Conservation (phyloP, 2,797 vertebrate genomes). For the Rhinella marina region DNA sequence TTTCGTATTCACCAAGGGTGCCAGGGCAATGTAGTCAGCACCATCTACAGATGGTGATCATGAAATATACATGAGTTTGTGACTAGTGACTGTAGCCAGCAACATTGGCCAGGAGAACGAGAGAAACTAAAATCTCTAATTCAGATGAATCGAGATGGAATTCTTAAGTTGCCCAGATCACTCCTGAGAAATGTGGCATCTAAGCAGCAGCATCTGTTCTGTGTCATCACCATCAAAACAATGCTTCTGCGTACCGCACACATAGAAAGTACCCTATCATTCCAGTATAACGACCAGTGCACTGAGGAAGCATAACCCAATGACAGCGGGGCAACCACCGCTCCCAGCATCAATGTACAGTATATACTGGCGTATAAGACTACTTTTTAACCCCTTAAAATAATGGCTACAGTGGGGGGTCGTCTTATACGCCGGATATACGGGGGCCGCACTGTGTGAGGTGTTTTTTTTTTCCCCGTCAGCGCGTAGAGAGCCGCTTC, state of each 20-base stretch:
- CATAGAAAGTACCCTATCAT: neutral
- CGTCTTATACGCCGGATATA: too few species aligned
- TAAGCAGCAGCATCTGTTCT: slow-evolving; percentile 49
- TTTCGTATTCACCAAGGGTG: neutral
- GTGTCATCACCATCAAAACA: slow-evolving; percentile 26
- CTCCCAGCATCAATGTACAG: neutral
- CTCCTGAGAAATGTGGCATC: slow-evolving; percentile 9
- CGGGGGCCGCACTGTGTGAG: too few species aligned
- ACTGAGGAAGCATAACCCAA: neutral
- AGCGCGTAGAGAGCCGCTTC: too few species aligned
- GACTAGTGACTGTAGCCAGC: slow-evolving; percentile 16
- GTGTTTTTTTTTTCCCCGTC: too few species aligned
- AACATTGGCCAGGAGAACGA: slow-evolving; percentile 21
- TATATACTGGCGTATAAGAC: too few species aligned
- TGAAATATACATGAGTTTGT: slow-evolving; percentile 22
- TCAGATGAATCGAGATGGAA: neutral
- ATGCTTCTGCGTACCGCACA: neutral
- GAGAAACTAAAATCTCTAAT: slow-evolving; percentile 21
- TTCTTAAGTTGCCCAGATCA: slow-evolving; percentile 33
- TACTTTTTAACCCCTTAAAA: too few species aligned
- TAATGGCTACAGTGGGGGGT: too few species aligned
- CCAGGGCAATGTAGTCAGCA: neutral
- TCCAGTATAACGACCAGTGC: neutral
- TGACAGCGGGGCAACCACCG: neutral
- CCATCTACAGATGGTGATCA: slow-evolving; percentile 37